Evolutionary conservation across 2,797 vertebrate species (phyloP), one percentile per base, ranked within the genome.

Genomic region (Pseudochaenichthys georgianus): DNA sequence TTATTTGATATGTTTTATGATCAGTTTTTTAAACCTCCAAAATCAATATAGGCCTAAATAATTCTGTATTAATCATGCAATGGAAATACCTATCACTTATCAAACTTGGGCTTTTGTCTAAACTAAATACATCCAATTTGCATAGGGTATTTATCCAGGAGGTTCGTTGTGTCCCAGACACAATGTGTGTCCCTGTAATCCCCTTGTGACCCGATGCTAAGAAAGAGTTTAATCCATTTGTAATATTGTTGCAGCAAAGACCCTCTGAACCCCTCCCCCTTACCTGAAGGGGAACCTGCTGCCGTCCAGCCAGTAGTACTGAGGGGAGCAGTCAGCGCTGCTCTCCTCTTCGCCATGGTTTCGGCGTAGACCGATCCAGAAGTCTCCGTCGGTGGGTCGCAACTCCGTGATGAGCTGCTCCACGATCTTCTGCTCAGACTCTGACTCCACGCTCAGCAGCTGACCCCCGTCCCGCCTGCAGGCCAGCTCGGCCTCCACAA

Each of bases 311-410:
- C 98, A 99, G 67, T 91, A 92, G 85, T 99, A 99, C 64, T 96
- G 94, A 15, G 84, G 82, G 13, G 93, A 91, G 70, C 98, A 99
- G 78, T 96, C 94, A 0, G 90, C 91, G 67, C 83, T 92, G 50
- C 93, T 96, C 57, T 93, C 92, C 23, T 83, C 91, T 2, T 96
- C 88, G 21, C 94, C 93, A 10, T 94, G 92, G 43, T 60, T 91
- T 84, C 97, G 96, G 13, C 94, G 92, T 0, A 99, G 96, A 2
- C 98, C 98, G 5, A 99, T 97, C 98, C 98, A 99, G 91, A 99
- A 99, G 81, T 99, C 98, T 0, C 98, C 98, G 13, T 99, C 98
- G 0, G 96, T 94, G 0, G 97, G 94, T 11, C 93, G 90, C 54
- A 99, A 94, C 67, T 96, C 96, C 45, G 94, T 86, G 55, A 99